Evolutionary conservation across 2,797 vertebrate species (phyloP).

Genomic region (Macroramphosus scolopax): DNA sequence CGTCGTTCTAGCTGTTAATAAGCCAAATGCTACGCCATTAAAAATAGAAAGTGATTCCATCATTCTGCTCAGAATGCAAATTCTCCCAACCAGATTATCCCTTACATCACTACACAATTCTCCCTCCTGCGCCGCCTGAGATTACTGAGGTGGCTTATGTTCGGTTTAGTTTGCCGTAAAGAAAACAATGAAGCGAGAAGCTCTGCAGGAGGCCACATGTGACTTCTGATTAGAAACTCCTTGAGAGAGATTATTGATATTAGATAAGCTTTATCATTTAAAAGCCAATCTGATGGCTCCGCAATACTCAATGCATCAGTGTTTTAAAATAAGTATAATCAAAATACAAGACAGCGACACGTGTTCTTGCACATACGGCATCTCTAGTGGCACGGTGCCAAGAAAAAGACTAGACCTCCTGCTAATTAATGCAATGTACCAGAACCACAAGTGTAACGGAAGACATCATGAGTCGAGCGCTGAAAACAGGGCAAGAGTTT

Average conservation of each 20-base stretch:
- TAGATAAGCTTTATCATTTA: neutral
- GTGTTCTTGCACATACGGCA: too few relatives aligned
- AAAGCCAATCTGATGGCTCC: neutral
- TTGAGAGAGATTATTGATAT: slow-evolving; percentile 1
- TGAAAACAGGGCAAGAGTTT: slow-evolving; percentile 47
- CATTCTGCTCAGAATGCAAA: slow-evolving; percentile 32
- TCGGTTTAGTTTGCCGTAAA: slow-evolving; percentile 48
- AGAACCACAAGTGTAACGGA: slow-evolving; percentile 49
- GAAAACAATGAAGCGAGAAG: slow-evolving; percentile 38
- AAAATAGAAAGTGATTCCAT: slow-evolving; percentile 36
- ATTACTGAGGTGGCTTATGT: slow-evolving; percentile 69
- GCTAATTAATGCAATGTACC: slow-evolving; percentile 53
- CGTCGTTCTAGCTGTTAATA: slow-evolving; percentile 7
- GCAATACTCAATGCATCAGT: too few relatives aligned
- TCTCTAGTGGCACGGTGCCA: too few relatives aligned
- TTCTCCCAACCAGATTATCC: slow-evolving; percentile 64
- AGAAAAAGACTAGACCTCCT: neutral
- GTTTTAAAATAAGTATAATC: too few relatives aligned
- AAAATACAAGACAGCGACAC: too few relatives aligned
- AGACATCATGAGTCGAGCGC: slow-evolving; percentile 28
- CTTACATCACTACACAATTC: slow-evolving; percentile 68
- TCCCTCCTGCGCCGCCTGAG: slow-evolving; percentile 54
- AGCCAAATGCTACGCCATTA: slow-evolving; percentile 10
- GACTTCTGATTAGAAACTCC: slow-evolving; percentile 35
- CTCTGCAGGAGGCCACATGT: slow-evolving; percentile 22